Percentiles rank a stretch among this genome's conserved stretches.
Evolutionary conservation across 2,113 vertebrate species (phyloP).

Genomic region (Odocoileus hemionus): DNA sequence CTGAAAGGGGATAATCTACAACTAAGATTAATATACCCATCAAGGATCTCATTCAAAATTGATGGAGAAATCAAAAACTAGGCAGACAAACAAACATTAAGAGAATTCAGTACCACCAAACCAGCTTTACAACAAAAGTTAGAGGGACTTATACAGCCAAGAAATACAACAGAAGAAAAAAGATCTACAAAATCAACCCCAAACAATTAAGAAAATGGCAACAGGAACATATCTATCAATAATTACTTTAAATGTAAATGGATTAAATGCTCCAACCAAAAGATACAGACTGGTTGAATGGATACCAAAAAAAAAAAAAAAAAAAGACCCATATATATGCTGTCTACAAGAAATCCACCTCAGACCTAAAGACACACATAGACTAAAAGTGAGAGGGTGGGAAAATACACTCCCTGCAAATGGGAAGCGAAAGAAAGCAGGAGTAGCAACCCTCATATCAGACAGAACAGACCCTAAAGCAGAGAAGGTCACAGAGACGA

Average conservation of each 20-base stretch:
- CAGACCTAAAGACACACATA: neutral
- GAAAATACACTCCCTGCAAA: neutral
- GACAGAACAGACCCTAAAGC: too few relatives aligned
- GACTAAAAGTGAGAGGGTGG: neutral
- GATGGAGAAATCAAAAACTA: neutral
- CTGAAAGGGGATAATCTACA: neutral
- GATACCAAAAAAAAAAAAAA: neutral
- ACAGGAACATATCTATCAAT: neutral
- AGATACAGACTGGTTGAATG: neutral
- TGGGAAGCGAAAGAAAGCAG: too few relatives aligned
- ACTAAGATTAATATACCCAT: neutral
- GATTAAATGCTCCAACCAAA: neutral
- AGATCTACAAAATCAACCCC: neutral
- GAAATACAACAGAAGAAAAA: neutral
- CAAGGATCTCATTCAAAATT: neutral
- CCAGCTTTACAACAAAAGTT: neutral
- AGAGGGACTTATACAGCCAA: neutral
- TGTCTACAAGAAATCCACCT: neutral
- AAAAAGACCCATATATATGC: neutral
- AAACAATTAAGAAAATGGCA: neutral
- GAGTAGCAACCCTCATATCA: neutral
- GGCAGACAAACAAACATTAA: neutral
- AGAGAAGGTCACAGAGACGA: too few relatives aligned
- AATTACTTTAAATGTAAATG: neutral
- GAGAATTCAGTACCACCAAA: neutral